Evolutionary conservation across 2,113 vertebrate species (phyloP).

Genomic region (Sorex fumeus): DNA sequence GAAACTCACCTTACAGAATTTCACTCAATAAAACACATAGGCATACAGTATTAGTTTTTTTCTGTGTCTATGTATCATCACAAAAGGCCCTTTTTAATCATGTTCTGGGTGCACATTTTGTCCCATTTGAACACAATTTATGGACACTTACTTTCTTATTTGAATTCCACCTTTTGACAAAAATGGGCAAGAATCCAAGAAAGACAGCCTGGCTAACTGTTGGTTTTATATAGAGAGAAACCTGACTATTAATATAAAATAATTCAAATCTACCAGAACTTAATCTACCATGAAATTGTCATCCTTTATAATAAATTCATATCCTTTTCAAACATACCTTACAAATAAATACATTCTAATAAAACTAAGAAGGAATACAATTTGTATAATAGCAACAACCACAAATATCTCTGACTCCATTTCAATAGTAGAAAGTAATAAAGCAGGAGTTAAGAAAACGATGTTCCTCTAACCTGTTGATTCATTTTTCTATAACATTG

Average conservation of each 20-base stretch:
- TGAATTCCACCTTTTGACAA: conserved; percentile 77
- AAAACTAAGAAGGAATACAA: conserved; percentile 42
- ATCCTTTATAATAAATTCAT: conserved; percentile 18
- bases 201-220: conserved; percentile 65
- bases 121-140: conserved; percentile 73
- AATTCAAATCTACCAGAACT: conserved; percentile 64
- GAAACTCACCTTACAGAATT: conserved; percentile 89
- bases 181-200: conserved; percentile 75
- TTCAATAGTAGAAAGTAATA: conserved; percentile 35
- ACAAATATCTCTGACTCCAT: conserved; percentile 27
- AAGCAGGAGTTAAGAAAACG: conserved; percentile 4
- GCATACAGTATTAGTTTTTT: conserved; percentile 80
- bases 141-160: conserved; percentile 77
- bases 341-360: conserved; percentile 20
- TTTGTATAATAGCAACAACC: neutral
- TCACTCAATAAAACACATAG: conserved; percentile 86
- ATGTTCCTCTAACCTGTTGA: neutral
- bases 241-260: conserved; percentile 64
- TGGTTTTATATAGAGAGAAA: conserved; percentile 24
- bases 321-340: conserved; percentile 40
- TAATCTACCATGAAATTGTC: conserved; percentile 38
- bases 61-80: conserved; percentile 82
- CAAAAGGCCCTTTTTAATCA: conserved; percentile 83
- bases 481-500: neutral
- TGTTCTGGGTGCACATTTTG: conserved; percentile 73